phyloP scores from a whole-genome alignment of 2,888 invertebrate genomes.

The Synergus gifuensis region DNA sequence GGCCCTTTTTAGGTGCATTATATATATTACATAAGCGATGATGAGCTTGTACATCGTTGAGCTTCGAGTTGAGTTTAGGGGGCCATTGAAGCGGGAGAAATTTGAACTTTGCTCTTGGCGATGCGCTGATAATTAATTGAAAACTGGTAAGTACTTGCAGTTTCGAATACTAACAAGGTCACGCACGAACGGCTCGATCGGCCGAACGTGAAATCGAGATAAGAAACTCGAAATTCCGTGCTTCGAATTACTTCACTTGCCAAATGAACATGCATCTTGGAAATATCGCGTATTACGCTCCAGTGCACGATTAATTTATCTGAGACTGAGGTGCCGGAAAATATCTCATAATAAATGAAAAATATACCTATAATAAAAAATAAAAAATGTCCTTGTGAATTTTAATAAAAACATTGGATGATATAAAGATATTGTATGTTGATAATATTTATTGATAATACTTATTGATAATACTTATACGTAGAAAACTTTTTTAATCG shows the following conservation, averaged over 20 bases:
- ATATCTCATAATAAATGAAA: not conserved
- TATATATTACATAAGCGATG: not conserved
- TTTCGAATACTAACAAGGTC: constrained; percentile 42
- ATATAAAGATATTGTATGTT: no score
- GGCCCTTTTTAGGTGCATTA: not conserved
- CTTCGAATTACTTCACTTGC: constrained; percentile 46
- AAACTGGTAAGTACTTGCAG: constrained; percentile 40
- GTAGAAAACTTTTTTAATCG: no score
- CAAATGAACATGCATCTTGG: constrained; percentile 39
- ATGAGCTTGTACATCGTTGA: not conserved
- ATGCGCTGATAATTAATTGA: constrained; percentile 39
- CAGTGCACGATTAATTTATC: constrained; percentile 16
- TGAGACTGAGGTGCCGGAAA: not conserved
- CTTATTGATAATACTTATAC: no score
- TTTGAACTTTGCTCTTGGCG: constrained; percentile 5
- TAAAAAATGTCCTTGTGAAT: no score
- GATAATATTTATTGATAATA: no score
- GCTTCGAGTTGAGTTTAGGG: not conserved
- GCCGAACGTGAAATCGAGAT: constrained; percentile 45
- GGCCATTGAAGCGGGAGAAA: not conserved
- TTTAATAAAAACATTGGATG: no score
- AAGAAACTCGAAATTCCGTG: constrained; percentile 52
- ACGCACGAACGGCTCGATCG: constrained; percentile 42
- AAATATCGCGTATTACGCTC: constrained; percentile 39
- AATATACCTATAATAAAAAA: not conserved